Evolutionary conservation across 1,140 invertebrate species (phyloP).

Genomic region (Laupala kohalensis): DNA sequence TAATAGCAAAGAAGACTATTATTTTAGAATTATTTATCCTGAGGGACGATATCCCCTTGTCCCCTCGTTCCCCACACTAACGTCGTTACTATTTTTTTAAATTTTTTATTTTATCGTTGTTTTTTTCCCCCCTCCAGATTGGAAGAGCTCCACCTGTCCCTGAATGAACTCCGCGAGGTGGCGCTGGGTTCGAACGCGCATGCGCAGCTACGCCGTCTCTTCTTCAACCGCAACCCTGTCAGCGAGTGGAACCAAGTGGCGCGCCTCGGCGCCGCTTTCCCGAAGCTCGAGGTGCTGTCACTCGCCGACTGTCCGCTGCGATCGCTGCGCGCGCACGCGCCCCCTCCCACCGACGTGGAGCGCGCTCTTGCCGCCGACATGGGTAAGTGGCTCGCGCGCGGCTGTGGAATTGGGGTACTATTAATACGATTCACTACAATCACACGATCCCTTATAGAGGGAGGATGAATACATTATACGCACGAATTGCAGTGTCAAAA

Average conservation of each 20-base stretch:
- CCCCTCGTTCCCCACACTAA: not conserved
- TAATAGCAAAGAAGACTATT: too few relatives aligned
- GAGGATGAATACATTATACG: too few relatives aligned
- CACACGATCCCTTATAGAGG: too few relatives aligned
- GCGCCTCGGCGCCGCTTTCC: slow-evolving; percentile 71
- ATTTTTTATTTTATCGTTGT: not conserved
- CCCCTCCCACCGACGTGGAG: too few relatives aligned
- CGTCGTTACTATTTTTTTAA: not conserved
- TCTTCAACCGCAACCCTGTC: slow-evolving; percentile 74
- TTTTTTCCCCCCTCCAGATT: slow-evolving; percentile 31
- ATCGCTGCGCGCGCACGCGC: slow-evolving; percentile 32
- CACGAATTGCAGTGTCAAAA: too few relatives aligned
- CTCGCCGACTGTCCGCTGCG: slow-evolving; percentile 72
- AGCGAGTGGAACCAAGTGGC: slow-evolving; percentile 66
- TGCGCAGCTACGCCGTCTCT: slow-evolving; percentile 47
- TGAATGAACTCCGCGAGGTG: slow-evolving; percentile 71
- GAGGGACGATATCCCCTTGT: too few relatives aligned
- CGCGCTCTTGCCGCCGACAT: not conserved
- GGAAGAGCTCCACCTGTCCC: slow-evolving; percentile 78
- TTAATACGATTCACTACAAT: too few relatives aligned
- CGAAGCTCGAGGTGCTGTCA: slow-evolving; percentile 66
- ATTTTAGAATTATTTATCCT: not conserved
- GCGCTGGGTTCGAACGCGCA: slow-evolving; percentile 31
- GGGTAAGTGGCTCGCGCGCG: too few relatives aligned
- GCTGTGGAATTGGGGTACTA: too few relatives aligned